Evolutionary conservation across 92 coral and sea anemone species (phyloP), one percentile per base, ranked within the genome.

Genomic region (Meandrina meandrites): DNA sequence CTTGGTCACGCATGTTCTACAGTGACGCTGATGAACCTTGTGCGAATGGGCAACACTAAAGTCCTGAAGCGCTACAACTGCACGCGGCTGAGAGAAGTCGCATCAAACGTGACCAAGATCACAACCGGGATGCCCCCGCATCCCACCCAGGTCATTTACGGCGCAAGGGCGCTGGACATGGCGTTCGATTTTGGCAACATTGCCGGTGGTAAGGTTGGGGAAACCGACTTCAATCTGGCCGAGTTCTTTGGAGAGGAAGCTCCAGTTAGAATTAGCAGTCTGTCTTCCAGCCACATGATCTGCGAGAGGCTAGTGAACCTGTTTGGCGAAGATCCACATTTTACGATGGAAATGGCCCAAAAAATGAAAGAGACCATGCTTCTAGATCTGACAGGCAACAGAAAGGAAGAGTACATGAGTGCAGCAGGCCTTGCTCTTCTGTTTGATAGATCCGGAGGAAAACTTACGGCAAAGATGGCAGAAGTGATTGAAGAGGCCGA

Each of bases 391-490:
- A 86, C 36, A 13, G 22, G 68, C 40, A 88, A 88, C 89, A 78
- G 89, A 88, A 91, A n/a, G n/a, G n/a, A n/a, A n/a, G n/a, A n/a
- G n/a, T n/a, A n/a, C n/a, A n/a, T n/a, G n/a, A n/a, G n/a, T 89
- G 79, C 88, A 70, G 87, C 34, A 2, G 93, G 91, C 45, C 86
- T 91, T 40, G 93, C 89, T 64, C 30, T 91, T 28, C 74, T 91
- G 75, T 91, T 91, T 75, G 91, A 91, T 74, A 87, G 89, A 19
- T 50, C 93, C 53, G 93, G 93, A 70, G 93, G 93, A 51, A 30
- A 91, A 35, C 81, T 88, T 56, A 88, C 91, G 4, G 76, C 69
- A 36, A 70, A 69, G 74, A 88, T 91, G 91, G 64, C 85, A 34
- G 88, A 83, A n/a, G 88, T 82, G 45, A 78, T 90, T 42, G 86